Evolutionary conservation across 2,113 vertebrate genomes (phyloP).

Genomic region (Zosterops lateralis): DNA sequence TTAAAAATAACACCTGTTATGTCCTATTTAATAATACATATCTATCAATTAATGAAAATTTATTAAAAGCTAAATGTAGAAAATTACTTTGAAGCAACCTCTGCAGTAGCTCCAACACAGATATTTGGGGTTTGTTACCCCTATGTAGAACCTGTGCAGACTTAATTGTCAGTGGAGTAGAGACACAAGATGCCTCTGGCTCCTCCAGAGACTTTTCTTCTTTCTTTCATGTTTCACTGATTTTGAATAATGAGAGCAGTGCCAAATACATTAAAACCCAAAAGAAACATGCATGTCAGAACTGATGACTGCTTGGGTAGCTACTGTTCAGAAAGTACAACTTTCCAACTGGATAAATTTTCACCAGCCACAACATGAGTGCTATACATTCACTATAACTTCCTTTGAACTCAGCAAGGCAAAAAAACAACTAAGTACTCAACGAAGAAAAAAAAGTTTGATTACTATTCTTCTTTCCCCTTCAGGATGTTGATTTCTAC

Average conservation of each 20-base stretch:
- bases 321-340: neutral
- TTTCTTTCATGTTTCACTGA: constrained; percentile 27
- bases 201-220: constrained; percentile 15
- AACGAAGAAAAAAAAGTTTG: neutral
- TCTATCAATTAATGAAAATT: neutral
- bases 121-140: neutral
- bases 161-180: neutral
- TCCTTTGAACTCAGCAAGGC: neutral
- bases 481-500: neutral
- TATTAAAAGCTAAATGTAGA: neutral
- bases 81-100: neutral
- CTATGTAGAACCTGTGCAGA: neutral
- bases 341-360: neutral
- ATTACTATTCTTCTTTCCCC: neutral
- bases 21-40: neutral
- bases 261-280: constrained; percentile 34
- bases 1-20: neutral
- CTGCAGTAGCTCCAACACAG: neutral
- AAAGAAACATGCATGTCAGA: constrained; percentile 53
- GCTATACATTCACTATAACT: neutral
- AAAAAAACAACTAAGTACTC: neutral
- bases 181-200: constrained; percentile 31
- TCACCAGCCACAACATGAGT: neutral
- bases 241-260: constrained; percentile 21
- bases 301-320: constrained; percentile 6